Evolutionary conservation across 2,888 invertebrate genomes (phyloP).

Genomic region (Beris chalybata): DNA sequence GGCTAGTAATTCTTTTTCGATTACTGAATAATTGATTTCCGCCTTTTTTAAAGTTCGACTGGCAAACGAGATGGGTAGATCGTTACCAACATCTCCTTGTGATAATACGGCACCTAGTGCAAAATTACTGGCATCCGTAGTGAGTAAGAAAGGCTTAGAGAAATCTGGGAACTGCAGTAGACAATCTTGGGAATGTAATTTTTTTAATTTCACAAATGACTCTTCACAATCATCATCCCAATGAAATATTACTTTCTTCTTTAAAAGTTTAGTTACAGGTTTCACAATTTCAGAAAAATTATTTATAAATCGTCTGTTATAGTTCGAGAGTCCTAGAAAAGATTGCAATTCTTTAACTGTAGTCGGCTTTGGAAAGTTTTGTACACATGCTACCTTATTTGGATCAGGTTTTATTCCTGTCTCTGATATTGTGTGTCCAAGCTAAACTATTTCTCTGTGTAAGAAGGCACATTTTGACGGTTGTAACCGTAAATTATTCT

Average conservation of each 20-base stretch:
- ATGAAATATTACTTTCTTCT: conserved; percentile 4
- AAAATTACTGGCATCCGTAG: conserved; percentile 9
- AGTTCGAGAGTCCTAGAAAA: conserved; percentile 44
- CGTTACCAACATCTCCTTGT: too few species aligned
- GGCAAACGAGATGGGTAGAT: conserved; percentile 41
- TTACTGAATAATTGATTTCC: conserved; percentile 29
- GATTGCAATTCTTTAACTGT: conserved; percentile 41
- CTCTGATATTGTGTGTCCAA: conserved; percentile 44
- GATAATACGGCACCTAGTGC: too few species aligned
- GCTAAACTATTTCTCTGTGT: conserved; percentile 34
- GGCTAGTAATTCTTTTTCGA: neutral
- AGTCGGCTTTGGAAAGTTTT: conserved; percentile 42
- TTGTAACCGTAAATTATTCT: conserved; percentile 41
- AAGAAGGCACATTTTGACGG: conserved; percentile 42
- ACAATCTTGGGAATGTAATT: neutral
- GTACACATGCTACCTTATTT: conserved; percentile 40
- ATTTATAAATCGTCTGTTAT: conserved; percentile 50
- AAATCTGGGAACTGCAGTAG: conserved; percentile 8
- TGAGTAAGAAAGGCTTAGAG: neutral
- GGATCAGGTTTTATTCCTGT: conserved; percentile 44
- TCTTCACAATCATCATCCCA: conserved; percentile 4
- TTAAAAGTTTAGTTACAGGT: conserved; percentile 15
- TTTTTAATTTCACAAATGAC: conserved; percentile 1
- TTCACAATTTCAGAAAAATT: conserved; percentile 22
- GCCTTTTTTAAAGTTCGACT: conserved; percentile 42